Base-by-base conservation (phyloP, 2,113 vertebrate genomes). In the Morone chrysops region DNA sequence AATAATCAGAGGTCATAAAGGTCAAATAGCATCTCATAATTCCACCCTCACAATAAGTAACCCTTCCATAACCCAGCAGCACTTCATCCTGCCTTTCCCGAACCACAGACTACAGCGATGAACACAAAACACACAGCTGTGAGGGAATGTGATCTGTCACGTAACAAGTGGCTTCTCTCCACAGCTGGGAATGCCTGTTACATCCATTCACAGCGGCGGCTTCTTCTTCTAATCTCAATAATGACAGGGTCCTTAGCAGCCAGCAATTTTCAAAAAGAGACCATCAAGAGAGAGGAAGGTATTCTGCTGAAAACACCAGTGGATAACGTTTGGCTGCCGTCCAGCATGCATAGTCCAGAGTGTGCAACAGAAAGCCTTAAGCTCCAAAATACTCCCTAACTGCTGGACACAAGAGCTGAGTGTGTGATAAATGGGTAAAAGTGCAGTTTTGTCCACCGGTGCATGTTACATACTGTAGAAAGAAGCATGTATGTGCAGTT, bases 221-320 rank as follows among this genome's bases (percentile, higher is more conserved):
- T 72, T 82, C 79, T 87, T 93, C 90, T 85, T 92, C 84, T 93
- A 87, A 92, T 93, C 90, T 82, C 68, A 74, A 86, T 95, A 96
- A 96, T 95, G 85, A 95, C 88, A 92, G 94, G 93, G 92, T 90
- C 88, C 81, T 66, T 4, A 73, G 81, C 85, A 75, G 79, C 84
- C 84, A 84, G 85, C 73, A 51, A 84, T 92, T 90, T 93, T 87
- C 89, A 89, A 89, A 92, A 89, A 86, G 77, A 87, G 86, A 88
- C 77, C 73, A 79, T 47, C 16, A 31, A 51, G 66, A 43, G 22
- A 48, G 51, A 78, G 53, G 67, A 78, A 66, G 41, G 74, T 45
- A 20, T 80, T 68, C 69, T 78, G 70, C 73, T 85, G 65, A 85
- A 89, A 84, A 87, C 66, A 83, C 25, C 77, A 71, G 56, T 13